Base-by-base conservation (phyloP, 2,888 invertebrate species). In the Ennomos fuscantarius region DNA sequence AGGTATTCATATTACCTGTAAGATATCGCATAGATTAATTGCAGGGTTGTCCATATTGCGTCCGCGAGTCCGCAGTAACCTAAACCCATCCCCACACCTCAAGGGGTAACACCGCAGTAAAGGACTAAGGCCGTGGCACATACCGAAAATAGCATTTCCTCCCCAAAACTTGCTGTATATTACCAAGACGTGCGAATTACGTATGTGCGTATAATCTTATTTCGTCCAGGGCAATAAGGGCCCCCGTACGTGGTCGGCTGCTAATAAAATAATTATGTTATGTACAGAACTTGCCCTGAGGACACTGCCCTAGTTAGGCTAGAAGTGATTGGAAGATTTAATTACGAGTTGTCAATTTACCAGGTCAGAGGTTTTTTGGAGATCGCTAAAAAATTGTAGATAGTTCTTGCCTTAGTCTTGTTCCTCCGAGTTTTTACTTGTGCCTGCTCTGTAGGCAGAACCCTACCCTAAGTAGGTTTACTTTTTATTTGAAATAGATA, bases 241-340 rank as follows among this genome's bases (percentile, higher is more conserved):
- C 58, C 58, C 55, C 57, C 41, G 51, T 61, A 63, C 63, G 62
- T 67, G 63, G 68, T 59, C 66, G 66, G 66, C 70, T 65, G 72
- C 69, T 77, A 81, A 79, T 79, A 78, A 77, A 78, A 80, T 83
- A 79, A 84, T 82, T 76, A 78, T 66, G 68, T 76, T 73, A 77
- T n/a, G n/a, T 69, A 52, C 42, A 35, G 58, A 59, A 59, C 53
- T 59, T 49, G 53, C 53, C 53, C 58, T 41, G 11, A 68, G 60
- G 58, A 58, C 58, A 45, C 42, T 15, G 65, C 63, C 70, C 55
- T 69, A 70, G 71, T 58, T 58, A 58, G 58, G 49, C 36, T 32
- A 62, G 67, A 65, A 66, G 57, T 51, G 47, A 66, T 36, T 35
- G 60, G 15, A 36, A 2, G 12, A 62, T 58, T 39, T 51, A 60